Evolutionary conservation across 1,140 invertebrate species (phyloP).

Genomic region (Drosophila auraria): DNA sequence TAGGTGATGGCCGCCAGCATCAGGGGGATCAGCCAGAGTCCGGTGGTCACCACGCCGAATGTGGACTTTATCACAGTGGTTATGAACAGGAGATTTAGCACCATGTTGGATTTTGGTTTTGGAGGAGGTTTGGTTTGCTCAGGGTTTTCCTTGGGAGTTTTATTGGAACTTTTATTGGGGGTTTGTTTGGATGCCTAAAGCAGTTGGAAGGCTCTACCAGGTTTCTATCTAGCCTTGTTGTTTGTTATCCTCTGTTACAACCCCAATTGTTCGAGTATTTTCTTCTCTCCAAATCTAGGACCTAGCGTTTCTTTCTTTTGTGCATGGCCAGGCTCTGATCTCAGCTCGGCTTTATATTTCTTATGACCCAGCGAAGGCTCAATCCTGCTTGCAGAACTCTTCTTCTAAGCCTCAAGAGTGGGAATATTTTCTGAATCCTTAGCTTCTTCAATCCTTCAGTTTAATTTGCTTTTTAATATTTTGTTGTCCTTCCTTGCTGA

Average conservation of each 20-base stretch:
- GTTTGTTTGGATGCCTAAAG: background rate
- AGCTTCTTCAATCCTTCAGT: background rate
- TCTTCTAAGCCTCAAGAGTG: no score
- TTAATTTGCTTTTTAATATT: background rate
- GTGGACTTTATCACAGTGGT: slow-evolving; percentile 91
- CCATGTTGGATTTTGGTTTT: slow-evolving; percentile 86
- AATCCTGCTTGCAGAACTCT: background rate
- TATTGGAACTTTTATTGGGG: background rate
- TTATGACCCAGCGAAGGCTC: background rate
- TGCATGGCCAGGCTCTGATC: slow-evolving; percentile 59
- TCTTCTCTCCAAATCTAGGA: slow-evolving; percentile 18
- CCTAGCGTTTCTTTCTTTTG: slow-evolving; percentile 73
- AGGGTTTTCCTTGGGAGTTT: background rate
- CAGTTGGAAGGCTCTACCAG: no score
- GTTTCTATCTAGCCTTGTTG: background rate
- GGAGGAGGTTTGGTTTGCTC: no score
- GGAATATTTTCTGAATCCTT: background rate
- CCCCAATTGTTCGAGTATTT: background rate
- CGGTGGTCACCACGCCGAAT: slow-evolving; percentile 89
- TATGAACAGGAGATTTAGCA: slow-evolving; percentile 89
- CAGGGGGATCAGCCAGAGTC: slow-evolving; percentile 93
- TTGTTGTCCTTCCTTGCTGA: background rate
- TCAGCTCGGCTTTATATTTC: background rate
- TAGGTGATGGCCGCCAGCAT: slow-evolving; percentile 93
- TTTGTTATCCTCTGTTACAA: no score